Conservation (phyloP, 2,888 invertebrate species). For the Dysmachus trigonus region DNA sequence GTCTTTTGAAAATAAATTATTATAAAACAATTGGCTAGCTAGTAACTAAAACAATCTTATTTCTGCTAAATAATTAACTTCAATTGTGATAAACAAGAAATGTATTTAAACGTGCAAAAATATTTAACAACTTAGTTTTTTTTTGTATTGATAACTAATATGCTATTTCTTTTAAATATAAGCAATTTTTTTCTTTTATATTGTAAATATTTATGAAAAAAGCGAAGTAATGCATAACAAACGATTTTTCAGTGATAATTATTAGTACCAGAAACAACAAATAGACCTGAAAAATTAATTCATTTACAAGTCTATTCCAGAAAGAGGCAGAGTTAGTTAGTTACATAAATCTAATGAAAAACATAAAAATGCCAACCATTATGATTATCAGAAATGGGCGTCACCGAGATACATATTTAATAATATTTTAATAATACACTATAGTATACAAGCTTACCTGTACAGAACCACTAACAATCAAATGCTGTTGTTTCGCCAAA, state of each 20-base stretch:
- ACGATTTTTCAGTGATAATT: background rate
- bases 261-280: background rate
- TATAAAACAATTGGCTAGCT: background rate
- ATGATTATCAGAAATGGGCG: too few species aligned
- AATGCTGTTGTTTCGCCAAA: background rate
- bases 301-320: background rate
- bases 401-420: too few species aligned
- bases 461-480: background rate
- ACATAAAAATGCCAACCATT: too few species aligned
- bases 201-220: background rate
- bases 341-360: too few species aligned
- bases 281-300: background rate
- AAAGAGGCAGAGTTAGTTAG: background rate
- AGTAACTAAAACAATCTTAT: background rate
- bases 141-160: background rate
- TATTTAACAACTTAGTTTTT: background rate
- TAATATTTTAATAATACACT: background rate
- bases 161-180: background rate
- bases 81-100: background rate
- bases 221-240: background rate
- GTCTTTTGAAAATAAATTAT: background rate
- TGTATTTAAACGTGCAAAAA: background rate
- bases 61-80: background rate
- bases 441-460: background rate
- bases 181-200: too few species aligned